Evolutionary conservation across 2,113 vertebrate genomes (phyloP).

Genomic region (Mobula birostris): DNA sequence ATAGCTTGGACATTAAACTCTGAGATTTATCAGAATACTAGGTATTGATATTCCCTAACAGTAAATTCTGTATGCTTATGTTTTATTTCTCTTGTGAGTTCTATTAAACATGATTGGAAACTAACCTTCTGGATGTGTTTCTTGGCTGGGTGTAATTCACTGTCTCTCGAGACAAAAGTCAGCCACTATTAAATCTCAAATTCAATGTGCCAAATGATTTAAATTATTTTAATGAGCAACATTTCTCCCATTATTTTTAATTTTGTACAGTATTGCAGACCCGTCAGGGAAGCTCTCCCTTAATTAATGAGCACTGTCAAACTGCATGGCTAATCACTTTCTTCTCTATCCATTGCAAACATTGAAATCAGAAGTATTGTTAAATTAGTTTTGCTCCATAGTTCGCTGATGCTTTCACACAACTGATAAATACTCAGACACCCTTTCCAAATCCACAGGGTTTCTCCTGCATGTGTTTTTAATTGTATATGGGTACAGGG

Average conservation of each 20-base stretch:
- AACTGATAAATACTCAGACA: no score
- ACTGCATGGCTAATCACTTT: not conserved
- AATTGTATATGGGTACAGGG: no score
- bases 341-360: not conserved
- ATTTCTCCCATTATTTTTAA: slow-evolving; percentile 27
- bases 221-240: slow-evolving; percentile 23
- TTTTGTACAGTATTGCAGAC: not conserved
- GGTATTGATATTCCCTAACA: not conserved
- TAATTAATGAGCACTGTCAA: not conserved
- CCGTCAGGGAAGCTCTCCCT: not conserved
- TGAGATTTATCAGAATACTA: no score
- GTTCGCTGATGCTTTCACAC: not conserved
- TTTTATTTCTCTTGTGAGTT: slow-evolving; percentile 29
- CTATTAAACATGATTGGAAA: slow-evolving; percentile 21
- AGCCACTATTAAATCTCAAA: slow-evolving; percentile 10
- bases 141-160: not conserved
- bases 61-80: not conserved
- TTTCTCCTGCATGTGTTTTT: not conserved
- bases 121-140: slow-evolving; percentile 29
- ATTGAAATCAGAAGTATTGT: not conserved
- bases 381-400: not conserved
- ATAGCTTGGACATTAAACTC: no score
- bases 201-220: not conserved
- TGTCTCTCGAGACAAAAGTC: slow-evolving; percentile 14
- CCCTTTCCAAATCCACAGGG: not conserved